Evolutionary conservation across 1,140 invertebrate genomes (phyloP), one percentile per base, ranked within the genome.

Genomic region (Anastrepha obliqua): DNA sequence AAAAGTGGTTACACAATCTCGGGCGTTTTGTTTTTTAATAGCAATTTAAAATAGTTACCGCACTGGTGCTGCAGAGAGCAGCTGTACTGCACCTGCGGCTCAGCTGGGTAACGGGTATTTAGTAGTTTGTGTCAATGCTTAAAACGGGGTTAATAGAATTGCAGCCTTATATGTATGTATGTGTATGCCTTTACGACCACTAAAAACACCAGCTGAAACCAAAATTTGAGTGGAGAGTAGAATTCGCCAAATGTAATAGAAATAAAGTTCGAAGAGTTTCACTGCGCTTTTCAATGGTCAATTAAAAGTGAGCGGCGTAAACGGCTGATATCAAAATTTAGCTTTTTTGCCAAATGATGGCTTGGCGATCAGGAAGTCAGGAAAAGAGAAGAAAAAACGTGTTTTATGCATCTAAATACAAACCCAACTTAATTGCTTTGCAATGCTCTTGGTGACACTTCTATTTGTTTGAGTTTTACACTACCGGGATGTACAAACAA

Each of bases 221-320:
- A 20, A 17, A 64, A 64, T 64, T 29, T 20, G 62, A 64, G 62
- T 13, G 39, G 20, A 8, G 65, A 67, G 29, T 20, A 42, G 39
- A 67, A 67, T 29, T 67, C 29, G 8, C 11, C 29, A 20, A 67
- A 67, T 42, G 65, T 3, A 67, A 20, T 20, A 6, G 62, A 64
- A 67, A 67, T 67, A 67, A 67, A 67, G 29, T 67, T 67, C 65
- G 20, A 67, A 67, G 65, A 67, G 39, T 67, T 39, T 42, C 39
- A 9, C 5, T 3, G 29, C n/a, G 39, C 29, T 29, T 67, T 67
- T 67, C 20, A 67, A 67, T 67, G 65, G 65, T 67, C 65, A 67
- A 67, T 67, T 67, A 42, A 11, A 29, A 67, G 39, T 39, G 39
- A 8, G 65, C 8, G 39, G 5, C 13, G 65, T 29, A 67, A 20